Evolutionary conservation across 2,888 invertebrate species (phyloP), one percentile per base, ranked within the genome.

Genomic region (Sclerodermus sp.): DNA sequence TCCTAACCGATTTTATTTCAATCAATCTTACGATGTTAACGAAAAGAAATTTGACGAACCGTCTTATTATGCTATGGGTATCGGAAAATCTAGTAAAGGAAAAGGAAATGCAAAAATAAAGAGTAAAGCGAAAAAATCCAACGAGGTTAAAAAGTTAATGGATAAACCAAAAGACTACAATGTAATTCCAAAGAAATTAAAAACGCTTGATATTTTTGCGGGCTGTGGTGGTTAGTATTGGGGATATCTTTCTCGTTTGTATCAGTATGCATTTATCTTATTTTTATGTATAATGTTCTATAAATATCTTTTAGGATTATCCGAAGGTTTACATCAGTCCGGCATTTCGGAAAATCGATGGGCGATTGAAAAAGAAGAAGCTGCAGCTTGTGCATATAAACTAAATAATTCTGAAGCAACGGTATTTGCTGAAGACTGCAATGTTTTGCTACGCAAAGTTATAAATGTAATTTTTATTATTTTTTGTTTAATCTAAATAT

Each of bases 371-470:
- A 87, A 87, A 62, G 83, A 89, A 56, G 84, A 86, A 54, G 82
- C 87, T 0, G 91, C 93, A 0, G 91, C 93, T 0, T 84, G 87
- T 69, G 91, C 93, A 0, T 93, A 88, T 74, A 81, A 86, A 6
- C 79, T 89, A 1, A 93, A 93, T 74, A 88, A 91, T 73, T 86
- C 87, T 0, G 79, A 82, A 37, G 84, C 88, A 57, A 84, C 82
- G 1, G 91, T 93, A 0, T 92, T 90, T 71, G 84, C 85, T n/a
- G 89, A 90, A 53, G 93, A 93, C 72, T 92, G 91, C 69, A 93
- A 93, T 70, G 78, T 81, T 2, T 75, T 93, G 42, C 80, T 93
- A 32, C 82, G 82, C 55, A 81, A 83, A 48, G 89, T 86, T 0
- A 86, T 93, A 79, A 79, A 85, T n/a, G 84, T 83, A 59, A 67